Percentiles rank a stretch among this genome's conserved stretches.
Conservation (phyloP, 2,888 invertebrate species). For the Cyrtodaria siliqua region DNA sequence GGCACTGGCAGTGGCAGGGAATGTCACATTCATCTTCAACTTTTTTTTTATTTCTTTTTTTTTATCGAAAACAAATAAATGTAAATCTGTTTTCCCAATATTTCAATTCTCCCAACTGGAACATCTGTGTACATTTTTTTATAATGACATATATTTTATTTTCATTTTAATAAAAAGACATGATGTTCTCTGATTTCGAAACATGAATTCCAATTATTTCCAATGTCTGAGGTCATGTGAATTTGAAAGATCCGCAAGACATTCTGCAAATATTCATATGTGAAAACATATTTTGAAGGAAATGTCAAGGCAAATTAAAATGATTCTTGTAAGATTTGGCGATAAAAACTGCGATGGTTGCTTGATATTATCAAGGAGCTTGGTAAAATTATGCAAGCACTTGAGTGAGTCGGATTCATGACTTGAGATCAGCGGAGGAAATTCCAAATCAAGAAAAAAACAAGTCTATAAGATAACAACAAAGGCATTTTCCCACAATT, state of each 20-base stretch:
- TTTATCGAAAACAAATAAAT: too few relatives aligned
- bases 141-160: too few relatives aligned
- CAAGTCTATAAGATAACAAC: conserved; percentile 45
- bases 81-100: too few relatives aligned
- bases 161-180: too few relatives aligned
- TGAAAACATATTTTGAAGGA: conserved; percentile 49
- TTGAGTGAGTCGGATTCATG: conserved; percentile 60
- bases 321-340: conserved; percentile 41
- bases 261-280: conserved; percentile 32
- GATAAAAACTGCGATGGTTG: conserved; percentile 47
- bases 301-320: conserved; percentile 59
- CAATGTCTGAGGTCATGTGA: conserved; percentile 24
- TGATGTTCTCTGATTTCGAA: too few relatives aligned
- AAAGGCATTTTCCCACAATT: conserved; percentile 61
- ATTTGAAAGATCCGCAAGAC: conserved; percentile 9
- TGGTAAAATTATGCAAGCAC: conserved; percentile 60
- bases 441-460: conserved; percentile 28
- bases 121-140: too few relatives aligned
- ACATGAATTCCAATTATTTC: too few relatives aligned
- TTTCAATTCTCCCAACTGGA: too few relatives aligned
- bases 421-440: conserved; percentile 22
- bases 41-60: too few relatives aligned
- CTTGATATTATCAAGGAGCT: conserved; percentile 56
- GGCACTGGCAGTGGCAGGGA: too few relatives aligned
- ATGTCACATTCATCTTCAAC: too few relatives aligned